These are phyloP conservation scores for Hesperia comma DNA, from an alignment of 2,888 invertebrate species.

Conservation along the genomic window DNA sequence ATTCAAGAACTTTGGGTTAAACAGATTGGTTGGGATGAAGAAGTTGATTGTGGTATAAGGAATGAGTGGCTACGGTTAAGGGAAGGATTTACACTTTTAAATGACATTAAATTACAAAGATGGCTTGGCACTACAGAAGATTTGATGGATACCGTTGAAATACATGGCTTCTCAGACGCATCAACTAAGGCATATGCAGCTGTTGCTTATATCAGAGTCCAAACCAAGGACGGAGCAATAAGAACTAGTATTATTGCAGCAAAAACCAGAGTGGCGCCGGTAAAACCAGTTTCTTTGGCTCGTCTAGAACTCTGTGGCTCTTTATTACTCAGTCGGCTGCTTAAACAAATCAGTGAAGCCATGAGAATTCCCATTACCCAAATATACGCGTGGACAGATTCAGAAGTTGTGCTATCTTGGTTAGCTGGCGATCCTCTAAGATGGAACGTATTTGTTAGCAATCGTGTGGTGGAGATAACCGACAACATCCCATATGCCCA, in stretches of 20 bases:
- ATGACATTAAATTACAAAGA: conserved; percentile 14
- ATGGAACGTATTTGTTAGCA: conserved; percentile 31
- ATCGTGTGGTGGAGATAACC: conserved; percentile 41
- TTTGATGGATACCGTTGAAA: conserved; percentile 1
- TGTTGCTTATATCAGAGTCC: conserved; percentile 27
- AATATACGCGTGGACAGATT: conserved; percentile 33
- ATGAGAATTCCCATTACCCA: conserved; percentile 10
- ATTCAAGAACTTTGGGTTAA: conserved; percentile 43
- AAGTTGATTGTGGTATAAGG: conserved; percentile 18
- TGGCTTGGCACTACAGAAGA: conserved; percentile 16
- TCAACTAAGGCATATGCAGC: conserved; percentile 29
- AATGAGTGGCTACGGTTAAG: conserved; percentile 16
- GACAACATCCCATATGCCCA: conserved; percentile 27
- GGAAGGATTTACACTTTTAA: neutral
- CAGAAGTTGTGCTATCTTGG: conserved; percentile 30
- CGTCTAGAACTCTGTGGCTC: conserved; percentile 37
- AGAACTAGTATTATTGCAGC: conserved; percentile 15
- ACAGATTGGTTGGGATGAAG: conserved; percentile 41
- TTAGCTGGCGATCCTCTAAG: conserved; percentile 15
- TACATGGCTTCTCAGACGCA: conserved; percentile 34
- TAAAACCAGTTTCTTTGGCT: conserved; percentile 36
- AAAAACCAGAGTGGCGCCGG: conserved; percentile 37
- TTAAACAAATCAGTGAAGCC: conserved; percentile 18
- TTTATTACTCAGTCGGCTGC: conserved; percentile 12
- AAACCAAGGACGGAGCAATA: neutral